These are phyloP conservation scores for Drosophila nebulosa DNA, from an alignment of 1,140 invertebrate genomes.

Conservation along the genomic window DNA sequence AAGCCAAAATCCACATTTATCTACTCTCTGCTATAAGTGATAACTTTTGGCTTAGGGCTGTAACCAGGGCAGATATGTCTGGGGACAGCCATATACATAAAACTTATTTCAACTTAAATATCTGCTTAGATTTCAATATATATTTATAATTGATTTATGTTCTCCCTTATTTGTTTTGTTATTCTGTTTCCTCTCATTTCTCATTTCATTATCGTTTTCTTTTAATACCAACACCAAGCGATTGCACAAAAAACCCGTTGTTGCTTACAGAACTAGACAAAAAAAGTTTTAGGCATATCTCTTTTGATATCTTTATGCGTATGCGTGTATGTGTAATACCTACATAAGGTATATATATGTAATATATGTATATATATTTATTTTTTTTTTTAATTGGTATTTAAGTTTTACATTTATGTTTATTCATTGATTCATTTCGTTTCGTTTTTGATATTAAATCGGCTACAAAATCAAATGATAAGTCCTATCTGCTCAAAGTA, in stretches of 20 bases:
- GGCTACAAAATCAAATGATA: not conserved
- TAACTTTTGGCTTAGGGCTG: not conserved
- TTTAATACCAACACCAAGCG: conserved; percentile 78
- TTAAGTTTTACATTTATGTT: not conserved
- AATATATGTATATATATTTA: not conserved
- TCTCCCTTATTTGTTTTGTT: not conserved
- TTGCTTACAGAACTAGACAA: conserved; percentile 67
- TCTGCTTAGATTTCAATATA: conserved; percentile 15
- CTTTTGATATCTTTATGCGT: not conserved
- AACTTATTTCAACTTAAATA: not conserved
- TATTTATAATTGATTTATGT: conserved; percentile 6
- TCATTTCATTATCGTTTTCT: conserved; percentile 22
- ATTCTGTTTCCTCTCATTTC: not conserved
- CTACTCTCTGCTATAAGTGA: conserved; percentile 4
- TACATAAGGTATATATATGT: not conserved
- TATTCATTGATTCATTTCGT: conserved; percentile 16
- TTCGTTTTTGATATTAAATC: not conserved
- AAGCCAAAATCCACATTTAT: not conserved
- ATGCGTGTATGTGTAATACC: conserved; percentile 5
- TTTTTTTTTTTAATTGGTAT: too few species aligned
- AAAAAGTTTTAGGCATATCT: conserved; percentile 38
- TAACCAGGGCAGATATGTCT: not conserved
- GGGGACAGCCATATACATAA: not conserved
- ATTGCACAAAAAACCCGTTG: conserved; percentile 81
- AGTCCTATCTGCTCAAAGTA: not conserved